phyloP scores from a whole-genome alignment of 2,888 invertebrate species.

The Parochlus steinenii region DNA sequence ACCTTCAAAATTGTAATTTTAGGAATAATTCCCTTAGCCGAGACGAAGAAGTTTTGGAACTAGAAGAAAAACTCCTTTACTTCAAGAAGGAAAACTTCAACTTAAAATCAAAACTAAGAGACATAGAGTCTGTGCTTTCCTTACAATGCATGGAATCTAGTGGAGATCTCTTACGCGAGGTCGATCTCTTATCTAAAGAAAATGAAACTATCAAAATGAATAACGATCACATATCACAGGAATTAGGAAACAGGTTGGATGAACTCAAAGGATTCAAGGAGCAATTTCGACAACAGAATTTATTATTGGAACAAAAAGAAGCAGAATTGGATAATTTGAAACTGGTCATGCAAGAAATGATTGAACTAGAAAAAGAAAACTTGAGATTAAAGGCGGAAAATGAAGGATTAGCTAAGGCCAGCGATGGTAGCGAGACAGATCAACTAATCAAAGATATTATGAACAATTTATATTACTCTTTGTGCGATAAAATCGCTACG shows the following conservation, averaged over 20 bases:
- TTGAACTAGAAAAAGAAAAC: neutral
- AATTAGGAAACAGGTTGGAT: constrained; percentile 5
- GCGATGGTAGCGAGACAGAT: constrained; percentile 6
- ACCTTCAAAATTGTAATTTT: too few relatives aligned
- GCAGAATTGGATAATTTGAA: neutral
- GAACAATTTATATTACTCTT: constrained; percentile 20
- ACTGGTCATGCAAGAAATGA: neutral
- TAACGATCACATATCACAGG: constrained; percentile 10
- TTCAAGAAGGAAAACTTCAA: constrained; percentile 25
- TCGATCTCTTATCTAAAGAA: constrained; percentile 9
- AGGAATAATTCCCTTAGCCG: constrained; percentile 14
- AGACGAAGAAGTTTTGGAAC: constrained; percentile 21
- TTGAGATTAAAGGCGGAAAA: too few relatives aligned
- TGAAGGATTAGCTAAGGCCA: neutral
- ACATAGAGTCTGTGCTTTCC: constrained; percentile 9
- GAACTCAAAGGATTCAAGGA: constrained; percentile 5
- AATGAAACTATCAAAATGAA: constrained; percentile 3
- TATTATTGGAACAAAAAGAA: neutral
- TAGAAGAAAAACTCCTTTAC: constrained; percentile 27
- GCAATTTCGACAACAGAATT: constrained; percentile 1
- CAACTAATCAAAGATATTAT: constrained; percentile 18
- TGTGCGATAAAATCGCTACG: constrained; percentile 14
- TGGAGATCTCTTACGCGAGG: constrained; percentile 4
- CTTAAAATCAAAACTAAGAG: constrained; percentile 18
- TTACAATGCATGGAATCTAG: constrained; percentile 14